Evolutionary conservation across 2,888 invertebrate genomes (phyloP).

Genomic region (Athripsodes cinereus): DNA sequence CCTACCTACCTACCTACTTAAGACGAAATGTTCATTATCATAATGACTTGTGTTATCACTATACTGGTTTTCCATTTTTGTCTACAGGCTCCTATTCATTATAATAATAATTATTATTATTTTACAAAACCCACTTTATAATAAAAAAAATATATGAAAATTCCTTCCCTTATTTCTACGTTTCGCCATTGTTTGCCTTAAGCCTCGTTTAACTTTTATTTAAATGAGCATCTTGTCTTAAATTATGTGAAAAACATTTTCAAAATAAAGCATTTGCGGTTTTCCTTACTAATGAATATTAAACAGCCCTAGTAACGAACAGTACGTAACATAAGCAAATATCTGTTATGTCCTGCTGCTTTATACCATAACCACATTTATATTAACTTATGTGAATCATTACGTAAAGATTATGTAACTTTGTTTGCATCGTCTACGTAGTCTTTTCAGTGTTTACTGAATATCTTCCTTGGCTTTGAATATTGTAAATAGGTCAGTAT

Average conservation of each 20-base stretch:
- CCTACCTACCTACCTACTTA: no score
- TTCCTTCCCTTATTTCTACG: neutral
- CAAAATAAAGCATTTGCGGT: neutral
- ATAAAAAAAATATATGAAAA: neutral
- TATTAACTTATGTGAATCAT: no score
- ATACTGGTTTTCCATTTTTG: no score
- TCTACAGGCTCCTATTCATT: neutral
- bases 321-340: no score
- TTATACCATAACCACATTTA: no score
- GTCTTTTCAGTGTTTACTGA: no score
- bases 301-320: neutral
- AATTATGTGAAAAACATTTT: neutral
- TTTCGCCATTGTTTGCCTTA: neutral
- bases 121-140: neutral
- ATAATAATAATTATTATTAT: neutral
- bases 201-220: slow-evolving; percentile 1
- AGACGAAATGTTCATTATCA: no score
- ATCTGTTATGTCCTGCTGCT: neutral
- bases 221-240: slow-evolving; percentile 1
- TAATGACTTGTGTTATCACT: no score
- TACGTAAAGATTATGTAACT: no score
- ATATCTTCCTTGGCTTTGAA: no score
- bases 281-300: neutral
- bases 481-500: no score
- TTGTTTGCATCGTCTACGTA: no score